Evolutionary conservation across 2,888 invertebrate genomes (phyloP), one percentile per base, ranked within the genome.

Genomic region (Ctena decussata): DNA sequence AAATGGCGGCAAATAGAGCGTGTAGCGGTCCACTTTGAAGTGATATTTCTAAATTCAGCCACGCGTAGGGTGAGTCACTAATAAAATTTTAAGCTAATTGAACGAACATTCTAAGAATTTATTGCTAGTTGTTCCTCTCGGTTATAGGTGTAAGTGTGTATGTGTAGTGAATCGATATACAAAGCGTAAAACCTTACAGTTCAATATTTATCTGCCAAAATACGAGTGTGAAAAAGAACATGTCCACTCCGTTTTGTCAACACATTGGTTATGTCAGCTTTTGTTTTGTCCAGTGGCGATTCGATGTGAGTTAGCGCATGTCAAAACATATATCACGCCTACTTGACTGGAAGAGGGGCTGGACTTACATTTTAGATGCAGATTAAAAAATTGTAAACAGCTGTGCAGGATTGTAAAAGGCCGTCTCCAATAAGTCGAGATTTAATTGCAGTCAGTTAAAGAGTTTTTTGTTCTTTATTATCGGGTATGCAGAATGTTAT

Each of bases 1-100:
- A 87, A 89, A 91, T 91, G 91, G 91, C 89, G 89, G 88, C 88
- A 88, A 84, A 49, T 76, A 80, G 81, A 81, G 87, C 84, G 76
- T 82, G 80, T 70, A 74, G 74, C 53, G 76, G 84, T 77, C 80
- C 84, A 77, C 35, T 80, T 79, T 60, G 70, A 69, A 41, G 77
- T 39, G 71, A n/a, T 6, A 60, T 27, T 60, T 24, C 60, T 60
- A 18, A 1, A 18, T 11, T 60, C 27, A 18, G 30, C 60, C 65
- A 65, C 18, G 65, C 65, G 32, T 41, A 53, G 41, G 86, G 86
- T 87, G 84, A 87, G 86, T 87, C 79, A 81, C 32, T 65, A 70
- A 78, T 76, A 81, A 44, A 77, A 75, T 78, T 81, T 84, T 73
- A 27, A 21, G 41, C 65, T 39, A 46, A 46, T 60, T 74, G 44